Evolutionary conservation across 2,113 vertebrate species (phyloP).

Genomic region (Clarias batrachus): DNA sequence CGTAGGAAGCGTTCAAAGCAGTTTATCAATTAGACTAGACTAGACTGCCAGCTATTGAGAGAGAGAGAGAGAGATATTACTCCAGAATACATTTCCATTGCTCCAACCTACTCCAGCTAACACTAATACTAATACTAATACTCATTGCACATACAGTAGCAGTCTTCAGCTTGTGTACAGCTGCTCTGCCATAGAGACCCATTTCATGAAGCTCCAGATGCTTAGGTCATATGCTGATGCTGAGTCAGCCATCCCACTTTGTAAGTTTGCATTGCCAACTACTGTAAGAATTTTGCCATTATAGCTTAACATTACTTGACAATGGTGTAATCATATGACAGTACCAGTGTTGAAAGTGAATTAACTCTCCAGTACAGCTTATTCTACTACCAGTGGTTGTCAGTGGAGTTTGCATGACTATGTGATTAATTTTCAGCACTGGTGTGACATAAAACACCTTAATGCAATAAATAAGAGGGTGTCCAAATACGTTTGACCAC

Average conservation of each 20-base stretch:
- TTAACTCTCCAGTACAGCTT: background rate
- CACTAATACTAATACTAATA: background rate
- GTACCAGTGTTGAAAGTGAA: background rate
- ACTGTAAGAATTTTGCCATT: background rate
- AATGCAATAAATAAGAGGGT: background rate
- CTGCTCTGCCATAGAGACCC: background rate
- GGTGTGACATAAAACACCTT: background rate
- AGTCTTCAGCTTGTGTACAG: background rate
- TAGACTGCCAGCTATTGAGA: background rate
- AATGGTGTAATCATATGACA: background rate
- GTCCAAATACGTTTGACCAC: background rate
- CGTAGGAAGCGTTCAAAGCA: background rate
- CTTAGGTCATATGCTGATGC: background rate
- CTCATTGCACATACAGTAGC: background rate
- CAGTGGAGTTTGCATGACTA: background rate
- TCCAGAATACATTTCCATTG: background rate
- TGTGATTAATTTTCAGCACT: background rate
- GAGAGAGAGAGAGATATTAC: background rate
- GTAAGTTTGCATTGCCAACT: background rate
- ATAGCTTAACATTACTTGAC: background rate
- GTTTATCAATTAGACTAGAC: background rate
- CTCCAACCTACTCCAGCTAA: background rate
- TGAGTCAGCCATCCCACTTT: background rate
- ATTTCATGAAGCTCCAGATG: background rate
- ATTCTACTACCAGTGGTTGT: background rate